A percentile compares a stretch with the other conserved stretches of the same genome.
Conservation (phyloP, 2,797 vertebrate genomes). For the Enteromius afrohamiltoni region DNA sequence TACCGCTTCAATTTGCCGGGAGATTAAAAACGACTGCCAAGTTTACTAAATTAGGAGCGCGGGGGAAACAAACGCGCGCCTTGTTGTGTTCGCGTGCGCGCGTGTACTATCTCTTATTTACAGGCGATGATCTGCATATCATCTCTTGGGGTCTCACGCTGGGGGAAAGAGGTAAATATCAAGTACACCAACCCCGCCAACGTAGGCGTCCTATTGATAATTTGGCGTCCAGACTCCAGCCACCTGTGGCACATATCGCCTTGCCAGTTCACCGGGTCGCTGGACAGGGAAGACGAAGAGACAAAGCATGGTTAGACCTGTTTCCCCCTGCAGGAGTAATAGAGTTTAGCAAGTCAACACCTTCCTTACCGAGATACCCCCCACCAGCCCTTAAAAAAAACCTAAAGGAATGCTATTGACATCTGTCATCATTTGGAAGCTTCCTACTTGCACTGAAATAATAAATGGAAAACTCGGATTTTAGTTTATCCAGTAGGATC, state of each 20-base stretch:
- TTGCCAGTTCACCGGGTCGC: conserved; percentile 38
- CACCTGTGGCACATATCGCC: conserved; percentile 74
- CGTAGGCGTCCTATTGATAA: conserved; percentile 67
- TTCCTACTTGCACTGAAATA: background rate
- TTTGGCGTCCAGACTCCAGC: conserved; percentile 65
- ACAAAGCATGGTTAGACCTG: conserved; percentile 24
- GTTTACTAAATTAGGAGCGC: conserved; percentile 89
- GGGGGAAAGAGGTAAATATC: conserved; percentile 74
- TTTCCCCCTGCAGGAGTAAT: conserved; percentile 9
- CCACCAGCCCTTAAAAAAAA: background rate
- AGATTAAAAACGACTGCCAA: conserved; percentile 92
- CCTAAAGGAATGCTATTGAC: background rate
- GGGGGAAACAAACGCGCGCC: conserved; percentile 82
- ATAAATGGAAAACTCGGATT: background rate
- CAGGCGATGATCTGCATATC: conserved; percentile 94
- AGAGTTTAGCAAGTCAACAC: conserved; percentile 29
- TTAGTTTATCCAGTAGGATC: conserved; percentile 11
- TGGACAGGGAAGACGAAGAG: conserved; percentile 41
- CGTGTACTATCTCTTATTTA: conserved; percentile 88
- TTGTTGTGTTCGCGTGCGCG: conserved; percentile 55
- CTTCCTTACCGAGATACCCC: background rate
- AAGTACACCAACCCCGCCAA: conserved; percentile 63
- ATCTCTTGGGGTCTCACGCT: conserved; percentile 75
- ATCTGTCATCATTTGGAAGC: background rate
- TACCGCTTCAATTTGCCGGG: conserved; percentile 88